Evolutionary conservation across 1,140 invertebrate species (phyloP), one percentile per base, ranked within the genome.

Genomic region (Papilio polytes): DNA sequence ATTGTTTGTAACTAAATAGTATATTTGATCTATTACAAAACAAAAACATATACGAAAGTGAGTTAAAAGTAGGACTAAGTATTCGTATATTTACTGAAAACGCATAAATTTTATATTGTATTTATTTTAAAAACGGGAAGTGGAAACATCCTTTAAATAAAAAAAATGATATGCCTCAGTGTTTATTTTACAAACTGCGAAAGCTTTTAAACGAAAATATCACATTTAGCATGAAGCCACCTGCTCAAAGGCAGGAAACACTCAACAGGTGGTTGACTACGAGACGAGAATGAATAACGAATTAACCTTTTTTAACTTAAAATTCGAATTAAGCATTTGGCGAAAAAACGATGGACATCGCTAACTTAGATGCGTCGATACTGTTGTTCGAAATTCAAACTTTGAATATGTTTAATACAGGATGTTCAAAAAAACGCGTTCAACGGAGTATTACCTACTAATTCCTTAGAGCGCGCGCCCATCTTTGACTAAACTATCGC

Each of bases 211-310:
- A 15, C 9, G 31, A 41, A 44, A 36, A 44, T 73, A 73, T 72
- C 26, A 41, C 22, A 15, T 31, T 66, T 66, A 15, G 12, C 26
- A 73, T 73, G 1, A 73, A 3, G 15, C 15, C 73, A 74, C 73
- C 73, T 74, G 73, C 73, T 20, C 44, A 74, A 46, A 26, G 44
- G 41, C 41, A 74, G 73, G 44, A 74, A 48, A 51, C 73, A 9
- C 12, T 44, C 73, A 46, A 51, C 73, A 74, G 73, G 73, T 74
- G 73, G 20, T 26, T 22, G 3, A 66, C 22, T 8, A 31, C 63
- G 26, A 70, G 63, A 26, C 22, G 63, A 70, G 63, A 70, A 70
- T 70, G 12, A 3, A 26, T 70, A 63, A 63, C 56, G n/a, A 66
- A 26, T 66, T 26, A 8, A 7, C 18, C 15, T 48, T 48, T 48